Percentiles rank a stretch among this genome's conserved stretches.
phyloP scores from a whole-genome alignment of 2,888 invertebrate genomes.

The Drosophila yooni region DNA sequence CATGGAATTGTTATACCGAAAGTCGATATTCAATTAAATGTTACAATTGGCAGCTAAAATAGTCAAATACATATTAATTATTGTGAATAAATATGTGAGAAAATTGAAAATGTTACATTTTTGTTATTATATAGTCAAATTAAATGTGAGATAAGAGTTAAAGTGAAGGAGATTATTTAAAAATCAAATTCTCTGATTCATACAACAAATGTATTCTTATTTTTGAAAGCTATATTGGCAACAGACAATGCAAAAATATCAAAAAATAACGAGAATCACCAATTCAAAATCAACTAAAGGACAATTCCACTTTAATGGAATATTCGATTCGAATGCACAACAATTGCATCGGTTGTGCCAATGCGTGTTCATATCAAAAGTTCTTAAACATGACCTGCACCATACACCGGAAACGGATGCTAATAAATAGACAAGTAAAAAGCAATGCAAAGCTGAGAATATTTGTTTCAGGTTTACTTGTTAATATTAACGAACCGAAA shows the following conservation, averaged over 20 bases:
- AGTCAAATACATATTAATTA: not conserved
- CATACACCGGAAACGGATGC: constrained; percentile 17
- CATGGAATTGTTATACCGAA: constrained; percentile 15
- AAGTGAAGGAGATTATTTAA: not conserved
- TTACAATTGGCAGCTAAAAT: constrained; percentile 48
- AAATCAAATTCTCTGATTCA: not conserved
- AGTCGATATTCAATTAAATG: constrained; percentile 67
- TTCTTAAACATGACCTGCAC: not conserved
- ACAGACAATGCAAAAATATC: not conserved
- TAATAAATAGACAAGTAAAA: constrained; percentile 5
- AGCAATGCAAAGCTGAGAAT: constrained; percentile 9
- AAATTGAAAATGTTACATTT: not conserved
- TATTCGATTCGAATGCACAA: constrained; percentile 3
- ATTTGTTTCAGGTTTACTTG: constrained; percentile 18
- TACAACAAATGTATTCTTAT: not conserved
- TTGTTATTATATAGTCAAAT: not conserved
- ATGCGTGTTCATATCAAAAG: constrained; percentile 4
- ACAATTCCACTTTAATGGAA: not conserved
- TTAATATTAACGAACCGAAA: constrained; percentile 17
- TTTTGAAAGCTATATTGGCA: not conserved
- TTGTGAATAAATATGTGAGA: not conserved
- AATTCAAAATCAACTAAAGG: not conserved
- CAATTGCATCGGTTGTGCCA: not conserved
- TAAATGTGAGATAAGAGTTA: not conserved
- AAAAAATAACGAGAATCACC: not conserved